phyloP scores from a whole-genome alignment of 92 coral and sea anemone species.

The Parazoanthus atlanticus region DNA sequence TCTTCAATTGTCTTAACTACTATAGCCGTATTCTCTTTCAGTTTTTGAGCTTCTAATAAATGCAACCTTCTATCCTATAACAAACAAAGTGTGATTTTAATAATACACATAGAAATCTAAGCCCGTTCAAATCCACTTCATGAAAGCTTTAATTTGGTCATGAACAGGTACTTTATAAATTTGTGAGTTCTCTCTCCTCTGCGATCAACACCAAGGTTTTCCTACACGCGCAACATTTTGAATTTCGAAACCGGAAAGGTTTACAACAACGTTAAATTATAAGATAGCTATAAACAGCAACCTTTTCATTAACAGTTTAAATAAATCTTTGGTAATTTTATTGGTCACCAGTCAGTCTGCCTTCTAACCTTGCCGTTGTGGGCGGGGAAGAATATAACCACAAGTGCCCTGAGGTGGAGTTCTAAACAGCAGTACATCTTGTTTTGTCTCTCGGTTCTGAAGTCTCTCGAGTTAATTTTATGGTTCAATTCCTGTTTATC shows the following conservation, averaged over 20 bases:
- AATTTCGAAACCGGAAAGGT: neutral
- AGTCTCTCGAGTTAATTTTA: neutral
- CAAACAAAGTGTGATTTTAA: neutral
- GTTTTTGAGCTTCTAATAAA: neutral
- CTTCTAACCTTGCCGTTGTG: neutral
- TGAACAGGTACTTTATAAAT: neutral
- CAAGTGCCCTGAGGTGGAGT: neutral
- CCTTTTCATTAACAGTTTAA: neutral
- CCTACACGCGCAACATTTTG: neutral
- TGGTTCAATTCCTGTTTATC: slow-evolving; percentile 17
- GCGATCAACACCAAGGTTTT: neutral
- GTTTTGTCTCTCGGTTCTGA: neutral
- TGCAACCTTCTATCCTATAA: neutral
- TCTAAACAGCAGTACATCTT: neutral
- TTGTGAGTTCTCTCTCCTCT: neutral
- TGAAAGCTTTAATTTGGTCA: neutral
- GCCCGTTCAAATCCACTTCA: neutral
- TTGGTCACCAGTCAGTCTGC: neutral
- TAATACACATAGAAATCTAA: neutral
- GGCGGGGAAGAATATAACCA: neutral
- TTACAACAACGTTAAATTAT: neutral
- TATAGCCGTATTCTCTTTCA: neutral
- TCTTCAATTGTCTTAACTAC: neutral
- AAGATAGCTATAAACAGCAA: neutral
- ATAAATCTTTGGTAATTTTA: neutral